Evolutionary conservation across 2,797 vertebrate genomes (phyloP).

Genomic region (Gorsachius magnificus): DNA sequence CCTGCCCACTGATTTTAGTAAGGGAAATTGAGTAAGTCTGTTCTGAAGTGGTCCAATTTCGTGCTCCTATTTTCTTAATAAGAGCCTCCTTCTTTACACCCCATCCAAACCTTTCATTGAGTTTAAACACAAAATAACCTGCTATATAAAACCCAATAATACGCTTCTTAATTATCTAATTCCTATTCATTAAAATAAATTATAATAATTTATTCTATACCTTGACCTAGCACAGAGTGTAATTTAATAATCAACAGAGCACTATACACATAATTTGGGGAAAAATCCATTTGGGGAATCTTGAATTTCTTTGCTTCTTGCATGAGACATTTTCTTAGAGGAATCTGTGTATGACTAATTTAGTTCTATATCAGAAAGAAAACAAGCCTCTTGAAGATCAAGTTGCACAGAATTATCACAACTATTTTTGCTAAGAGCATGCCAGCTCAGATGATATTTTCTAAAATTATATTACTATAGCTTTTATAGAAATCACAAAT

Average conservation of each 20-base stretch:
- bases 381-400: background rate
- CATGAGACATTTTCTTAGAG: background rate
- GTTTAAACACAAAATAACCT: slow-evolving; percentile 47
- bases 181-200: slow-evolving; percentile 42
- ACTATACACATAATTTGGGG: slow-evolving; percentile 50
- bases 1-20: background rate
- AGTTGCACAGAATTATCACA: background rate
- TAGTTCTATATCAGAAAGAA: background rate
- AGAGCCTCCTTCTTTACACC: background rate
- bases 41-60: background rate
- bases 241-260: slow-evolving; percentile 50
- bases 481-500: background rate
- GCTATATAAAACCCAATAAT: slow-evolving; percentile 34
- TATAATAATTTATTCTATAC: slow-evolving; percentile 28
- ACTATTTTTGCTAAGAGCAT: background rate
- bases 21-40: background rate
- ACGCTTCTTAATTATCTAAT: slow-evolving; percentile 34
- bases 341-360: slow-evolving; percentile 7
- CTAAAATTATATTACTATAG: background rate
- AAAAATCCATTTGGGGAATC: slow-evolving; percentile 35
- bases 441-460: background rate
- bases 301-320: slow-evolving; percentile 17
- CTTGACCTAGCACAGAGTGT: slow-evolving; percentile 42
- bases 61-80: background rate
- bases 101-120: background rate